These are phyloP conservation scores for Alectoris magna DNA, from an alignment of 2,797 vertebrate species.

Conservation along the genomic window DNA sequence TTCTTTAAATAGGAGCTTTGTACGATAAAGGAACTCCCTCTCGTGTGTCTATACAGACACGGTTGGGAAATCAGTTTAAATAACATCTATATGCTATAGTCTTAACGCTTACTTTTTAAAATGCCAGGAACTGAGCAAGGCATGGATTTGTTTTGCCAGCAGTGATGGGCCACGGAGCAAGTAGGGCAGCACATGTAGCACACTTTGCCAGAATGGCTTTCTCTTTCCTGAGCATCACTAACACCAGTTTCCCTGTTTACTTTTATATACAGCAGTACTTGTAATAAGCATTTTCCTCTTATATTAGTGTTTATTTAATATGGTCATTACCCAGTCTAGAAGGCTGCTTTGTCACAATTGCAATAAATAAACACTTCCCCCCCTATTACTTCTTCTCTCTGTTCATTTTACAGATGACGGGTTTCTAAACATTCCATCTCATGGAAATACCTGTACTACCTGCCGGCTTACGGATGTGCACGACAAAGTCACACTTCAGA, in stretches of 20 bases:
- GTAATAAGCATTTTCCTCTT: background rate
- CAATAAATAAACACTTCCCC: fast-evolving
- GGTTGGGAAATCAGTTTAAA: background rate
- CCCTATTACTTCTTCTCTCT: background rate
- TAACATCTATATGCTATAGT: background rate
- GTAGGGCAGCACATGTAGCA: background rate
- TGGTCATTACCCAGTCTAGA: background rate
- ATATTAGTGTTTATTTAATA: background rate
- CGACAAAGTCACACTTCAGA: background rate
- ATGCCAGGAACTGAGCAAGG: fast-evolving
- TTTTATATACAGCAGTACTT: fast-evolving
- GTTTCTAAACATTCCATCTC: background rate
- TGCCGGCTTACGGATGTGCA: fast-evolving
- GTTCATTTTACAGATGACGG: background rate
- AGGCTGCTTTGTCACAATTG: background rate
- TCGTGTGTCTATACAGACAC: background rate
- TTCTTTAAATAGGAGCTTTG: no score
- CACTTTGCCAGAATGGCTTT: background rate
- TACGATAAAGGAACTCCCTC: background rate
- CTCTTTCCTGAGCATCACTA: background rate
- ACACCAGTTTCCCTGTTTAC: background rate
- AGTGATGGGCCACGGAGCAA: no score
- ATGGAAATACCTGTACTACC: background rate
- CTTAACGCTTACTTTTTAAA: background rate
- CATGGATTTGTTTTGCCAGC: background rate